phyloP scores from a whole-genome alignment of 37 sponge, comb jelly and placozoan species.

The Cladorhizidae sp. region DNA sequence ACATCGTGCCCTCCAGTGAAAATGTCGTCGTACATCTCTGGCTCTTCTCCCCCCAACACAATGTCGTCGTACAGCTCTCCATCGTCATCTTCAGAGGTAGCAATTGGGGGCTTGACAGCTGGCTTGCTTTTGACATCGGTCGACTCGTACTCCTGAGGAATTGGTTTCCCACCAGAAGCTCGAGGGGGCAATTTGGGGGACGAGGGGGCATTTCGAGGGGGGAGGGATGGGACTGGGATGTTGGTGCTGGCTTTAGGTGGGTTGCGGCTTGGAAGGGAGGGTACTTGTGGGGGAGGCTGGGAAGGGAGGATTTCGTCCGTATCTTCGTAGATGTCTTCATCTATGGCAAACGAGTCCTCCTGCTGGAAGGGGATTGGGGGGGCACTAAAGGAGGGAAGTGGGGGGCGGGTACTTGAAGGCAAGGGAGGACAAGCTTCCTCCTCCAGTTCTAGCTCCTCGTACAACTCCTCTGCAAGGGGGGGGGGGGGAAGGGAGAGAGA shows the following conservation, averaged over 20 bases:
- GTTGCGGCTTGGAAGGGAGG: slow-evolving; percentile 6
- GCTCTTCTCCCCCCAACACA: neutral
- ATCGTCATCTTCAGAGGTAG: neutral
- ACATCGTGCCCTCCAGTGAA: slow-evolving; percentile 13
- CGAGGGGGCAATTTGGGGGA: slow-evolving; percentile 48
- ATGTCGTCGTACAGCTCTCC: slow-evolving; percentile 31
- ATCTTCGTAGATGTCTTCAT: slow-evolving; percentile 74
- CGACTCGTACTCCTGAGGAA: neutral
- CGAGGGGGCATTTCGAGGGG: neutral
- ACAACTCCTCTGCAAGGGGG: slow-evolving; percentile 19
- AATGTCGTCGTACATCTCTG: slow-evolving; percentile 53
- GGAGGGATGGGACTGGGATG: slow-evolving; percentile 9
- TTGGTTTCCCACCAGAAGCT: neutral
- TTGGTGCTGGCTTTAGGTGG: neutral
- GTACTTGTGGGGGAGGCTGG: neutral
- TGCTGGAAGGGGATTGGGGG: neutral
- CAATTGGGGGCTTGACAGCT: neutral
- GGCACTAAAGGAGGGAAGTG: neutral
- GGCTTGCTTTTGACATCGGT: neutral
- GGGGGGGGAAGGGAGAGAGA: no score
- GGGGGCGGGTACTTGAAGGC: slow-evolving; percentile 36
- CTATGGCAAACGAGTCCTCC: slow-evolving; percentile 24
- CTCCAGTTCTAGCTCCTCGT: slow-evolving; percentile 29
- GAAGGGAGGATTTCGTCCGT: slow-evolving; percentile 36
- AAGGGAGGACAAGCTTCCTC: slow-evolving; percentile 5